Conservation (phyloP, 2,113 vertebrate genomes). For the Mastomys coucha region DNA sequence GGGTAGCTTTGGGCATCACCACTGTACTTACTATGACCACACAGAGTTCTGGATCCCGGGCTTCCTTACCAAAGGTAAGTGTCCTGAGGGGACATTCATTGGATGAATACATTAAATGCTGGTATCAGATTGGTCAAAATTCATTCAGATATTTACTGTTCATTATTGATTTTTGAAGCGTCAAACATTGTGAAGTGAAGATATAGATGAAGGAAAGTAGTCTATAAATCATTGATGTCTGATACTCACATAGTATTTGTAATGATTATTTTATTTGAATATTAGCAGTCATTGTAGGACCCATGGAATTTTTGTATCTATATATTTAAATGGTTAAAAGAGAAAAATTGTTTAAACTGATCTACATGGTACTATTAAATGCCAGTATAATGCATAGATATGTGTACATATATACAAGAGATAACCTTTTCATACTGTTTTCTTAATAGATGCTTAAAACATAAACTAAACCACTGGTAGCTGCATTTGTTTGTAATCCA, state of each 20-base stretch:
- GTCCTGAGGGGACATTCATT: background rate
- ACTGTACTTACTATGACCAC: slow-evolving; percentile 99
- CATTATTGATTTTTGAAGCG: background rate
- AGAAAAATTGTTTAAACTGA: background rate
- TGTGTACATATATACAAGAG: background rate
- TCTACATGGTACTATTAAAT: background rate
- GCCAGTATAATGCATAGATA: background rate
- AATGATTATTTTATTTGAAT: background rate
- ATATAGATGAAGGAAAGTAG: background rate
- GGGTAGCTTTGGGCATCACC: slow-evolving; percentile 97
- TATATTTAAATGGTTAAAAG: slow-evolving; percentile 3
- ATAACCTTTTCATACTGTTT: background rate
- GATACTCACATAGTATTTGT: background rate
- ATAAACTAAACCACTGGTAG: background rate
- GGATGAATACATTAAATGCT: background rate
- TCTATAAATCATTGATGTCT: background rate
- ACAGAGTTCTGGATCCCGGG: slow-evolving; percentile 97
- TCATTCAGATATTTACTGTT: background rate
- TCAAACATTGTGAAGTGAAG: background rate
- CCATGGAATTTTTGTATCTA: background rate
- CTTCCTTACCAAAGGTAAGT: slow-evolving; percentile 95
- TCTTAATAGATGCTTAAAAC: background rate
- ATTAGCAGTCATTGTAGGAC: background rate
- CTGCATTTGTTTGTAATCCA: background rate
- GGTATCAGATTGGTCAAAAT: background rate